Conservation (phyloP, 92 coral and sea anemone genomes). For the Nematostella vectensis region DNA sequence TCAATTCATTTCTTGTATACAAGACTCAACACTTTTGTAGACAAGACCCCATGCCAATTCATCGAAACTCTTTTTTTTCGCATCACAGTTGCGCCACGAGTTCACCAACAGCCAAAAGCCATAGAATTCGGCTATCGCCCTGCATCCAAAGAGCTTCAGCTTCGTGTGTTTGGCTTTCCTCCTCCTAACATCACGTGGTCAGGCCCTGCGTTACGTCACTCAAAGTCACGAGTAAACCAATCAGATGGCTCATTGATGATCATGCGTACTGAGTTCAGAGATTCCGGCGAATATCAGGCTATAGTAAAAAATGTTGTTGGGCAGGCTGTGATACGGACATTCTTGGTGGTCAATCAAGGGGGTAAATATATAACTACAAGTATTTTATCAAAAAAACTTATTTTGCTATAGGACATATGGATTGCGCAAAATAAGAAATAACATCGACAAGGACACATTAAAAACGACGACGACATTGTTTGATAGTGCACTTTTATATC, state of each 20-base stretch:
- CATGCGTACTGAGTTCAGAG: slow-evolving; percentile 3
- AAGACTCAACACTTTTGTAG: no score
- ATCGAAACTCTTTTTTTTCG: neutral
- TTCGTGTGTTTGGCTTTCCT: slow-evolving; percentile 8
- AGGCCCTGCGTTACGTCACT: neutral
- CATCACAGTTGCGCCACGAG: slow-evolving; percentile 13
- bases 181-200: slow-evolving; percentile 6
- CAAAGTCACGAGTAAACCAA: slow-evolving; percentile 4
- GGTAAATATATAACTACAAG: neutral
- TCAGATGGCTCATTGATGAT: slow-evolving; percentile 6
- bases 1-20: no score
- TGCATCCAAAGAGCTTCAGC: slow-evolving; percentile 5
- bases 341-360: neutral
- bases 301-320: neutral
- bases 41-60: no score
- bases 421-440: no score
- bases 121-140: slow-evolving; percentile 9
- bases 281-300: neutral
- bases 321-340: neutral
- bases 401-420: no score
- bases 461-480: no score
- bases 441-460: no score
- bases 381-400: no score
- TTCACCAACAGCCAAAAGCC: slow-evolving; percentile 6
- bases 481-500: no score